Percentiles rank a stretch among this genome's conserved stretches.
phyloP scores from a whole-genome alignment of 2,113 vertebrate genomes.

The Passerina amoena region DNA sequence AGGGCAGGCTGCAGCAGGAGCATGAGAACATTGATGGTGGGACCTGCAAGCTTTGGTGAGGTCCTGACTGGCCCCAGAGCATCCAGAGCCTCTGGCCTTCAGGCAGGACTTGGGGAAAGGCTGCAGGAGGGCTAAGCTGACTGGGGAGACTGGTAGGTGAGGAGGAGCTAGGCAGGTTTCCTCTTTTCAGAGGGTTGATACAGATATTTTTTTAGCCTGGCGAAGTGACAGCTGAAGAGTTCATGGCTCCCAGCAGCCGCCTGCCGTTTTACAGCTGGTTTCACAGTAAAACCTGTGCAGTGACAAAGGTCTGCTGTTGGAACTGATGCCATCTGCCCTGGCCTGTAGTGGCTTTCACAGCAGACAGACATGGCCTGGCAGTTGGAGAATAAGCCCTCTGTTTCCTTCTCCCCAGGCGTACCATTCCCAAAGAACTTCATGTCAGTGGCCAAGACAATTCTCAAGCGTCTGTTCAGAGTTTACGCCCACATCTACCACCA shows the following conservation, averaged over 20 bases:
- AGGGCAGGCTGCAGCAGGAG: background rate
- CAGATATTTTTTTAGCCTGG: background rate
- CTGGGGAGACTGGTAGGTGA: background rate
- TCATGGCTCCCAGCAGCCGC: background rate
- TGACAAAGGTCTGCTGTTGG: background rate
- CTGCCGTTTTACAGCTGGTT: background rate
- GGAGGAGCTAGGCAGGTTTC: background rate
- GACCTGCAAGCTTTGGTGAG: background rate
- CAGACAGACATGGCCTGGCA: accelerated
- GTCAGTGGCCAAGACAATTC: slow-evolving; percentile 85
- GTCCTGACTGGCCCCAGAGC: background rate
- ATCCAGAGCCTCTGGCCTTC: background rate
- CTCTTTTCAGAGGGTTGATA: background rate
- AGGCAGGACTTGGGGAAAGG: background rate
- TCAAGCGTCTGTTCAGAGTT: slow-evolving; percentile 84
- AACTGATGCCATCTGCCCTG: background rate
- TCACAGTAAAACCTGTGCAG: background rate
- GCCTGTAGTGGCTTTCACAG: background rate
- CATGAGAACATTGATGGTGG: background rate
- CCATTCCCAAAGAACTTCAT: slow-evolving; percentile 86
- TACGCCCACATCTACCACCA: slow-evolving; percentile 86
- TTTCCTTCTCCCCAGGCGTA: slow-evolving; percentile 67
- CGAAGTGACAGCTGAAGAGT: background rate
- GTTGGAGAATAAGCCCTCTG: background rate
- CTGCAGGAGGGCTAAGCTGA: background rate